Conservation (phyloP, 2,113 vertebrate genomes). For the Mesoclemmys tuberculata region DNA sequence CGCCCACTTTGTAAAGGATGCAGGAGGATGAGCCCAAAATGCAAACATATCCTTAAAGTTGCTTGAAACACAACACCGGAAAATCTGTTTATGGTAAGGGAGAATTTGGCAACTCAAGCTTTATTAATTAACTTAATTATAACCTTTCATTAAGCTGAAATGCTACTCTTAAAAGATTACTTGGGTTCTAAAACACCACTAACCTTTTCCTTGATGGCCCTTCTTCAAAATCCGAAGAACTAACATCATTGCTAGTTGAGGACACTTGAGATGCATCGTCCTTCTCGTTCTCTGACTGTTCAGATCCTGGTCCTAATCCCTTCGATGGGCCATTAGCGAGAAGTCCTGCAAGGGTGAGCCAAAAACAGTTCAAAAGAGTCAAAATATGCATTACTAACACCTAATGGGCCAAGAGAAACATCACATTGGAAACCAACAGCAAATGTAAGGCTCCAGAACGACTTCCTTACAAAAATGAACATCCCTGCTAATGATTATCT, state of each 20-base stretch:
- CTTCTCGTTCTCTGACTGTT: constrained; percentile 90
- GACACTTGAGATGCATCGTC: constrained; percentile 89
- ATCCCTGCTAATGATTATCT: background rate
- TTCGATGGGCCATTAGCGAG: constrained; percentile 92
- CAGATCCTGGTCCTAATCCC: constrained; percentile 89
- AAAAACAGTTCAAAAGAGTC: constrained; percentile 62
- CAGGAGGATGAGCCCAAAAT: background rate
- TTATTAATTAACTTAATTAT: background rate
- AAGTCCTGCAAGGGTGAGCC: constrained; percentile 84
- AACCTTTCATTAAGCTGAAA: background rate
- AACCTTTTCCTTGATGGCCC: constrained; percentile 95
- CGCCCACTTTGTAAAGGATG: background rate
- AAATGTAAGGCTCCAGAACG: background rate
- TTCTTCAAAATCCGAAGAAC: constrained; percentile 92
- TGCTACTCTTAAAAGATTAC: background rate
- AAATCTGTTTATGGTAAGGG: background rate
- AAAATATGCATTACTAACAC: constrained; percentile 1
- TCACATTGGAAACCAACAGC: accelerated
- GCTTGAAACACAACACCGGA: background rate
- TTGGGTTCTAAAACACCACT: constrained; percentile 59
- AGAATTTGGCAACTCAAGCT: background rate
- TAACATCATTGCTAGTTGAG: constrained; percentile 90
- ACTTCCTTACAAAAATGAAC: background rate
- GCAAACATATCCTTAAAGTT: background rate
- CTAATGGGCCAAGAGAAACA: background rate